Evolutionary conservation across 2,113 vertebrate species (phyloP).

Genomic region (Accipiter cooperii): DNA sequence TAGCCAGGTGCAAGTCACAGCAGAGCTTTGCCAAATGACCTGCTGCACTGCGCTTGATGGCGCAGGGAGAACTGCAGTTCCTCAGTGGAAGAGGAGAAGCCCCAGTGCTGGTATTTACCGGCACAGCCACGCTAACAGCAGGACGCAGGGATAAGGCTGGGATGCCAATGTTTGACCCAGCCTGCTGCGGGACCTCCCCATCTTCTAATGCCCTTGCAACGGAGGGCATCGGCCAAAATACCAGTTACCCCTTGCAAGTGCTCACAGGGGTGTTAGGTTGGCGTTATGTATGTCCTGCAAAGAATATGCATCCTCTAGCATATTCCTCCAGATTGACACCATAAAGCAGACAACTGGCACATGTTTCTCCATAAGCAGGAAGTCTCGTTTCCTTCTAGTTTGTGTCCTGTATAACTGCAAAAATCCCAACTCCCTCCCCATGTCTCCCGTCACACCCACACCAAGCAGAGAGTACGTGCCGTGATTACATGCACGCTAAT

Average conservation of each 20-base stretch:
- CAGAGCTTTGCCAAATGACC: not conserved
- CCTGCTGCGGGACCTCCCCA: not conserved
- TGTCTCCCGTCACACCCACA: not conserved
- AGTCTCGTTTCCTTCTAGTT: not conserved
- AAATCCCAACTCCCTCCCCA: not conserved
- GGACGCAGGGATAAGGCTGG: not conserved
- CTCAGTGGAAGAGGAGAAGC: not conserved
- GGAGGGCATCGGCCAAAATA: not conserved
- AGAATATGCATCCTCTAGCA: not conserved
- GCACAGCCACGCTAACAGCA: not conserved
- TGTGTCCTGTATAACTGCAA: not conserved
- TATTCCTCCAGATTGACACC: not conserved
- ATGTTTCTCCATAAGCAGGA: not conserved
- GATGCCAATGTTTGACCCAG: not conserved
- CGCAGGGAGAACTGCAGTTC: not conserved
- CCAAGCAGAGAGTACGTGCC: not conserved
- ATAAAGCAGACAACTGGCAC: not conserved
- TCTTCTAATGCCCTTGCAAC: not conserved
- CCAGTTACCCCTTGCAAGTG: not conserved
- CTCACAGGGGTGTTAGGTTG: not conserved
- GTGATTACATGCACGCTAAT: not conserved
- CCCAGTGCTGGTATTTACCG: not conserved
- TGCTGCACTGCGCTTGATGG: accelerated
- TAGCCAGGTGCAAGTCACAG: not conserved
- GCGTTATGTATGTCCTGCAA: not conserved